Base-by-base conservation (phyloP, 2,113 vertebrate genomes). In the Prochilodus magdalenae region DNA sequence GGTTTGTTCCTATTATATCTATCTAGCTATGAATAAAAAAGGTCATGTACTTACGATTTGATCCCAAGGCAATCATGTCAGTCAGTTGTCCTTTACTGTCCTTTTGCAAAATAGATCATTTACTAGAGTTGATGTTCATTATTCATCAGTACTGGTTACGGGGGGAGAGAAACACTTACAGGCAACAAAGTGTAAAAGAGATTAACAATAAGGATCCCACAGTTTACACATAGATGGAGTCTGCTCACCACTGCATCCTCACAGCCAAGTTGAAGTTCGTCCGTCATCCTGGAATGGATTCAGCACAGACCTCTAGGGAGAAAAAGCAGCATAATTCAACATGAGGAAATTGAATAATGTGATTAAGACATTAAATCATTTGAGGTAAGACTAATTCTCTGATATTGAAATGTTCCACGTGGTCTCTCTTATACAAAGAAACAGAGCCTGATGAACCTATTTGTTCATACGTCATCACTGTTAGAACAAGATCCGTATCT, bases 31-130 rank as follows among this genome's bases (percentile, higher is more conserved):
- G n/a, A n/a, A n/a, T n/a, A n/a, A 36, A 67, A 67, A 67, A 65
- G 5, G 5, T 18, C 30, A 49, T 63, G 4, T 73, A 80, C 78
- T 80, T 73, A 80, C 78, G 7, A 30, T 73, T 72, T n/a, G n/a
- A n/a, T n/a, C 36, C 29, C 5, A 55, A 62, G 24, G 78, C 26
- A 73, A 33, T 49, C 60, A 33, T 63, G 5, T 22, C 27, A 71
- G 51, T 22, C 13, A 10, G 40, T 8, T 16, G 16, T 44, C 47
- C 16, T 29, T 79, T 57, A 59, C 20, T 18, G 5, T n/a, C n/a
- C 63, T 66, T 30, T 26, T 15, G 27, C 2, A 65, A 16, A 4
- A 66, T 29, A 67, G 29, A 30, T 18, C 10, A 36, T 36, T 36
- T 36, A 12, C 10, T 15, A 22, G 6, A 4, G 67, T 4, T 49